Conservation (phyloP, 1,140 invertebrate genomes). For the Drosophila obscura region DNA sequence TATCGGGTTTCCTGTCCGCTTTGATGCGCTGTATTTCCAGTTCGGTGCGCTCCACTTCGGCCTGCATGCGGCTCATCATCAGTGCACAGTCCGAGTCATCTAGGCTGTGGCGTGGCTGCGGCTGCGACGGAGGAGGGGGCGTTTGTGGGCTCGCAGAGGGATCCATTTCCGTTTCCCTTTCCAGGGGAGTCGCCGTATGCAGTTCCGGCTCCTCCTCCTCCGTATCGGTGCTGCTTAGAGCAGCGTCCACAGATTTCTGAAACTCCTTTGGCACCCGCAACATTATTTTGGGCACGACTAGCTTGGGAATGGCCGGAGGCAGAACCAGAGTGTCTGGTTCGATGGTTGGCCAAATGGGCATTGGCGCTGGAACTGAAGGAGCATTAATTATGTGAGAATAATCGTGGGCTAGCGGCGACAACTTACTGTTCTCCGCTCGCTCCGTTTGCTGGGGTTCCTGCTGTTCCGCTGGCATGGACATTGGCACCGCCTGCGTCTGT, state of each 20-base stretch:
- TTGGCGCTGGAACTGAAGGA: too few species aligned
- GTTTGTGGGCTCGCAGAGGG: slow-evolving; percentile 8
- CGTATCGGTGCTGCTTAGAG: slow-evolving; percentile 74
- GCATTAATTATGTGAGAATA: too few species aligned
- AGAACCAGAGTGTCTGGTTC: background rate
- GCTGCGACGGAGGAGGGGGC: background rate
- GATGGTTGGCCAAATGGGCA: too few species aligned
- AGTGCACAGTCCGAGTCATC: slow-evolving; percentile 41
- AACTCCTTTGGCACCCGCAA: slow-evolving; percentile 84
- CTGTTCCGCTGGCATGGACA: background rate
- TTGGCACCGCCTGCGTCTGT: background rate
- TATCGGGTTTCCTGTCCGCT: slow-evolving; percentile 40
- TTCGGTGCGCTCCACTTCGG: slow-evolving; percentile 77
- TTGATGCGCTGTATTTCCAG: slow-evolving; percentile 71
- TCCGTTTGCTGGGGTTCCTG: slow-evolving; percentile 11
- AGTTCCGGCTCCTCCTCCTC: slow-evolving; percentile 58
- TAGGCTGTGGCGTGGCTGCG: background rate
- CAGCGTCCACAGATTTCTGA: slow-evolving; percentile 80
- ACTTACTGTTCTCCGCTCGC: slow-evolving; percentile 40
- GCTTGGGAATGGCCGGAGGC: slow-evolving; percentile 41
- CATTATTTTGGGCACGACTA: slow-evolving; percentile 85
- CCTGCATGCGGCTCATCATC: slow-evolving; percentile 55
- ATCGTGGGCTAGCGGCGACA: too few species aligned
- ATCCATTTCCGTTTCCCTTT: background rate
- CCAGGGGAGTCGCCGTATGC: background rate